A percentile compares a stretch with the other conserved stretches of the same genome.
Evolutionary conservation across 1,140 invertebrate genomes (phyloP).

Genomic region (Sesamia nonagrioides): DNA sequence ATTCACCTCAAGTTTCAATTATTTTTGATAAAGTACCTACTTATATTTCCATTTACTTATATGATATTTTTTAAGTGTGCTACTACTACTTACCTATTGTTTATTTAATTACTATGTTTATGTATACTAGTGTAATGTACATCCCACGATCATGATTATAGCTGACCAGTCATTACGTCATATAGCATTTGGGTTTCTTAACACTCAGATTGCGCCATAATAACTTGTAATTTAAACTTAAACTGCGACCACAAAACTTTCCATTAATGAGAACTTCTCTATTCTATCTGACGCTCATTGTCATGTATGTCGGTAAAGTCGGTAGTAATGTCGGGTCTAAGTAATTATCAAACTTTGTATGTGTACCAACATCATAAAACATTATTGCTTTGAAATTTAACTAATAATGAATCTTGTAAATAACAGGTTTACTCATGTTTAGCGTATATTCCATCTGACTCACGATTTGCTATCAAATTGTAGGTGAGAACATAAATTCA

Average conservation of each 20-base stretch:
- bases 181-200: neutral
- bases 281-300: conserved; percentile 17
- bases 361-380: conserved; percentile 20
- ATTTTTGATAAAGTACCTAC: no score
- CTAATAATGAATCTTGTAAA: conserved; percentile 21
- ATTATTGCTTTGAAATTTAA: conserved; percentile 36
- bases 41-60: no score
- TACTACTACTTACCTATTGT: no score
- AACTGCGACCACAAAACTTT: conserved; percentile 32
- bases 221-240: conserved; percentile 20
- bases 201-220: neutral
- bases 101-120: no score
- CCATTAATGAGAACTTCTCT: neutral
- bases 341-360: conserved; percentile 32
- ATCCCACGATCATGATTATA: no score
- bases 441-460: conserved; percentile 3
- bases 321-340: conserved; percentile 26
- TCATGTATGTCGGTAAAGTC: conserved; percentile 6
- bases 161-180: neutral
- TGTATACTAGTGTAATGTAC: no score
- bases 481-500: neutral
- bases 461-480: conserved; percentile 17
- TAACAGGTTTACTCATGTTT: neutral
- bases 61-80: no score
- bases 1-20: no score